Evolutionary conservation across 2,113 vertebrate genomes (phyloP).

Genomic region (Podarcis cretensis): DNA sequence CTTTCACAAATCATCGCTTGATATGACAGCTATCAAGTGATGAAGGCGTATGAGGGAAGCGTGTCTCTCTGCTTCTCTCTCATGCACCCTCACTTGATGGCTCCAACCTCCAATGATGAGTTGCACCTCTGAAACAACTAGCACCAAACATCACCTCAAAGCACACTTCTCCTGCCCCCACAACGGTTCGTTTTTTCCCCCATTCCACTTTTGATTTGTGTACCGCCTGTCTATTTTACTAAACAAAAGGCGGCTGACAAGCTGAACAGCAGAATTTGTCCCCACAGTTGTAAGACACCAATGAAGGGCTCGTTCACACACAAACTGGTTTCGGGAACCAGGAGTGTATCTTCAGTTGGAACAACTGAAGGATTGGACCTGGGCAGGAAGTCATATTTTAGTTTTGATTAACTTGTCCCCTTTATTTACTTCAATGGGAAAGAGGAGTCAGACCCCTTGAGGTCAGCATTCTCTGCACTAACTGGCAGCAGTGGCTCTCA

Average conservation of each 20-base stretch:
- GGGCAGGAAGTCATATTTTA: too few relatives aligned
- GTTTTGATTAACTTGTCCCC: background rate
- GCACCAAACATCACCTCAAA: background rate
- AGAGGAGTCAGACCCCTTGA: too few relatives aligned
- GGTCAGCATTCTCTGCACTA: too few relatives aligned
- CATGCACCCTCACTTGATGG: background rate
- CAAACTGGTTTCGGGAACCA: background rate
- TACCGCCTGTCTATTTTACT: too few relatives aligned
- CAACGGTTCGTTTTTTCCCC: fast-evolving
- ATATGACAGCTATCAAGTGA: background rate
- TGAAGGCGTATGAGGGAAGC: background rate
- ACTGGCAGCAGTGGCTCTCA: too few relatives aligned
- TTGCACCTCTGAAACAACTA: background rate
- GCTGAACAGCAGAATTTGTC: too few relatives aligned
- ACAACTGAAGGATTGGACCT: too few relatives aligned
- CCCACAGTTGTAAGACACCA: too few relatives aligned
- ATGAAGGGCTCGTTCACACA: too few relatives aligned
- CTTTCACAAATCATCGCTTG: background rate
- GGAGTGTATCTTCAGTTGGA: background rate
- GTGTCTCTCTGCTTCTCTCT: background rate
- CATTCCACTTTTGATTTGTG: too few relatives aligned
- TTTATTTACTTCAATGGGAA: background rate
- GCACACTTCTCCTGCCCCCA: too few relatives aligned
- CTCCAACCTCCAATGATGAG: background rate
- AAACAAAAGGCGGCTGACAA: too few relatives aligned